Evolutionary conservation across 1,140 invertebrate genomes (phyloP).

Genomic region (Papilio polytes): DNA sequence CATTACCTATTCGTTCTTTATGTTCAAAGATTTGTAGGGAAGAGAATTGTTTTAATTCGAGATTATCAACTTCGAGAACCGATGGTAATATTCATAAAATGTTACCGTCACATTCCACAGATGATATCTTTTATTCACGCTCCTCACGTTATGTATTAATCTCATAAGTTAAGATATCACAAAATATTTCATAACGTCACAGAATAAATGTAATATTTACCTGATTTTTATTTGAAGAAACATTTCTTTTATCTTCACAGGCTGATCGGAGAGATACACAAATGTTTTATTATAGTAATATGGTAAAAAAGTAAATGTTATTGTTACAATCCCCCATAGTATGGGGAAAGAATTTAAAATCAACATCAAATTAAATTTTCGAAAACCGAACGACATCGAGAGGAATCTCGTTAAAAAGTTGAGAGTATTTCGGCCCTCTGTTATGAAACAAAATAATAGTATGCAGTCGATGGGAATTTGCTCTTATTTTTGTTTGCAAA

Average conservation of each 20-base stretch:
- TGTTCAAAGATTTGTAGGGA: background rate
- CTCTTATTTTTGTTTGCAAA: constrained; percentile 22
- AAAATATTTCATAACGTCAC: constrained; percentile 33
- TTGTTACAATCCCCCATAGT: background rate
- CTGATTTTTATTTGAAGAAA: background rate
- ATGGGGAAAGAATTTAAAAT: constrained; percentile 10
- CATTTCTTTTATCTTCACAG: background rate
- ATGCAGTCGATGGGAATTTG: background rate
- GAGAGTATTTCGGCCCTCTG: constrained; percentile 45
- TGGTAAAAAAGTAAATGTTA: background rate
- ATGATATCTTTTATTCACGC: constrained; percentile 36
- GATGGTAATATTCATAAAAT: constrained; percentile 20
- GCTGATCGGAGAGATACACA: too few species aligned
- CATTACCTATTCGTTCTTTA: background rate
- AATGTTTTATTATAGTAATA: background rate
- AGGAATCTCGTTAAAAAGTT: constrained; percentile 55
- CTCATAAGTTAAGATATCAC: constrained; percentile 40
- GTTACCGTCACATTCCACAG: constrained; percentile 35
- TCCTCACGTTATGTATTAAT: constrained; percentile 39
- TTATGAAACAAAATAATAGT: constrained; percentile 42
- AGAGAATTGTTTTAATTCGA: background rate
- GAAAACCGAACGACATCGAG: constrained; percentile 27
- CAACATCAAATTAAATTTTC: constrained; percentile 32
- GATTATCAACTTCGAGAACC: constrained; percentile 9
- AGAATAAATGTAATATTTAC: background rate